Evolutionary conservation across 1,140 invertebrate genomes (phyloP).

Genomic region (Cataglyphis hispanica): DNA sequence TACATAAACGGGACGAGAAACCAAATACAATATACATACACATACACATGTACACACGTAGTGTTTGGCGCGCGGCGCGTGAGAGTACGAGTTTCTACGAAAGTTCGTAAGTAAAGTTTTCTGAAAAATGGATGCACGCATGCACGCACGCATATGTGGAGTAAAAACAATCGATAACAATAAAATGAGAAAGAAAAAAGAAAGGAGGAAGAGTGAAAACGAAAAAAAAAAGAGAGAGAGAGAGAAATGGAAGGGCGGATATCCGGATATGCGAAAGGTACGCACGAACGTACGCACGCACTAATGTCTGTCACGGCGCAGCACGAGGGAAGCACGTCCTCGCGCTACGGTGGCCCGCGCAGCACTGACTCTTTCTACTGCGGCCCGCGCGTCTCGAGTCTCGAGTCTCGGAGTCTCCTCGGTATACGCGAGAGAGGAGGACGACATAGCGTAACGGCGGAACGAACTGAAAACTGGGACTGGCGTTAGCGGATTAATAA

Average conservation of each 20-base stretch:
- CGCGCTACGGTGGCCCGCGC: conserved; percentile 82
- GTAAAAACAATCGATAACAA: conserved; percentile 16
- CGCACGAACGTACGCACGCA: conserved; percentile 19
- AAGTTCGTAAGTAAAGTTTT: conserved; percentile 39
- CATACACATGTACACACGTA: background rate
- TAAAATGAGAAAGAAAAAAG: background rate
- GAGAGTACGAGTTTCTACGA: background rate
- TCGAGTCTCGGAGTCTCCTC: too few species aligned
- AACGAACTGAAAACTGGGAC: background rate
- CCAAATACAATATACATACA: background rate
- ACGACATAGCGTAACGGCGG: background rate
- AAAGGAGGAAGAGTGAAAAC: background rate
- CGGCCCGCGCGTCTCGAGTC: too few species aligned
- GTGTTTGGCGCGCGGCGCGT: background rate
- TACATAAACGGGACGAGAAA: conserved; percentile 8
- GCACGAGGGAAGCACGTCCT: conserved; percentile 70
- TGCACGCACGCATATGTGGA: background rate
- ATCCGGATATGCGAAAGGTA: conserved; percentile 7
- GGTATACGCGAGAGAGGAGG: background rate
- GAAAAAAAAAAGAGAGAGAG: too few species aligned
- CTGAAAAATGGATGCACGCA: conserved; percentile 1
- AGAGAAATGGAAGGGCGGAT: background rate
- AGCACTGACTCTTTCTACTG: conserved; percentile 81
- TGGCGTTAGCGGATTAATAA: background rate
- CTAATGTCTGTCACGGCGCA: conserved; percentile 11